phyloP scores from a whole-genome alignment of 2,113 vertebrate species.

The Entomyzon cyanotis region DNA sequence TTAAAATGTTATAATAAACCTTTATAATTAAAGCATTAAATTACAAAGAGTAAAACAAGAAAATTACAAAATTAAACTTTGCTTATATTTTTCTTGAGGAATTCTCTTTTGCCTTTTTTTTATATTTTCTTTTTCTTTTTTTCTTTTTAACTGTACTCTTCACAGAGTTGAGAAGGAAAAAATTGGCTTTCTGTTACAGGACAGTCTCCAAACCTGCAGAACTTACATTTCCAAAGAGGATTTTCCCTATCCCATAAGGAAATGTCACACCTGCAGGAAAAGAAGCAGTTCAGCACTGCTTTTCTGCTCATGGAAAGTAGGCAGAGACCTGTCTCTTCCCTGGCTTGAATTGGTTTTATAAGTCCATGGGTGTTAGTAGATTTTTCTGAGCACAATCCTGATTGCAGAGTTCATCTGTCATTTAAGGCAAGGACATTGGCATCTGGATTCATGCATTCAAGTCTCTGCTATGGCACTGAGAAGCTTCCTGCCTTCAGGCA shows the following conservation, averaged over 20 bases:
- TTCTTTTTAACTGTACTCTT: neutral
- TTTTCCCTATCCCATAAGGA: neutral
- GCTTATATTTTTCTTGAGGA: neutral
- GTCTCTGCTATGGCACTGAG: neutral
- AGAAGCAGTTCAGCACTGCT: neutral
- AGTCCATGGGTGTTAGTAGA: neutral
- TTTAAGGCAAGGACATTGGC: neutral
- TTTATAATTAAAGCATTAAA: slow-evolving; percentile 49
- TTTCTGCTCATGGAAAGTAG: neutral
- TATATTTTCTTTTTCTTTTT: neutral
- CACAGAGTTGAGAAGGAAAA: neutral
- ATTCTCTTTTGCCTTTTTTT: neutral
- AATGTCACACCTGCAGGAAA: neutral
- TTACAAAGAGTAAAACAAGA: neutral
- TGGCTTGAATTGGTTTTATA: neutral
- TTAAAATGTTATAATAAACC: slow-evolving; percentile 41
- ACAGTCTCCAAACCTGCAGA: neutral
- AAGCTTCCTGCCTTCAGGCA: slow-evolving; percentile 20
- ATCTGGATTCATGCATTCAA: neutral
- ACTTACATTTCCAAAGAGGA: neutral
- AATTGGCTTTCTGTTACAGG: neutral
- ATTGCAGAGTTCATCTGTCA: neutral
- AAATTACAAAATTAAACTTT: neutral
- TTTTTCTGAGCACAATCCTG: neutral
- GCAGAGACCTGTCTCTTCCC: neutral